Evolutionary conservation across 2,797 vertebrate genomes (phyloP), one percentile per base, ranked within the genome.

Genomic region (Pogoniulus pusillus): DNA sequence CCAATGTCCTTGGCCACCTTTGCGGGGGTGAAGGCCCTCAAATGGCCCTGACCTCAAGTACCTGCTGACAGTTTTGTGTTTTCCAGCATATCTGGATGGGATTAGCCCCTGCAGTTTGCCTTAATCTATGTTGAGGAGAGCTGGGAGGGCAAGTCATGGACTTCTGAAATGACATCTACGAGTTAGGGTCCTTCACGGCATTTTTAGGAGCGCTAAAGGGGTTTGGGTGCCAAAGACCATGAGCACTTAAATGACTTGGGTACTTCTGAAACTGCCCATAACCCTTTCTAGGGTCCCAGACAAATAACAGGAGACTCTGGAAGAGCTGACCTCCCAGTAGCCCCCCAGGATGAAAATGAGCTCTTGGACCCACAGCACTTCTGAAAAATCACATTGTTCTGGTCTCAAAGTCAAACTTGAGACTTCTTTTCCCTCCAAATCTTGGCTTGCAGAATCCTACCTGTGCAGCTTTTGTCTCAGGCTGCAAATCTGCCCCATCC

Each of bases 81-180:
- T 54, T 74, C 45, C 69, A 55, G 72, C 45, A 1, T 22, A 5
- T 74, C 74, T 83, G 89, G 34, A 6, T 1, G 11, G 85, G 68
- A 43, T 69, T 51, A 80, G 54, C 58, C 82, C 86, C 76, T 65
- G 89, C 64, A 54, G 85, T 73, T 81, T 89, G 93, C 79, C 91
- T 91, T 90, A 76, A 64, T 69, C 55, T 70, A 39, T 78, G 69
- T 55, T 2, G 88, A 64, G 69, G 60, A 73, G 34, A 62, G 55
- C 63, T 3, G 3, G 35, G 47, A 43, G 87, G 77, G 41, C 57
- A 89, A 74, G 39, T 62, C 51, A 5, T 7, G 3, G 74, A 58
- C 57, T 51, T 51, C 53, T 35, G 47, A 65, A 75, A 16, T 1
- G 2, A 65, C 39, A 60, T 29, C n/a, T 51, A 3, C 26, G 49